Conservation (phyloP, 2,113 vertebrate species). For the Proterorhinus semilunaris region DNA sequence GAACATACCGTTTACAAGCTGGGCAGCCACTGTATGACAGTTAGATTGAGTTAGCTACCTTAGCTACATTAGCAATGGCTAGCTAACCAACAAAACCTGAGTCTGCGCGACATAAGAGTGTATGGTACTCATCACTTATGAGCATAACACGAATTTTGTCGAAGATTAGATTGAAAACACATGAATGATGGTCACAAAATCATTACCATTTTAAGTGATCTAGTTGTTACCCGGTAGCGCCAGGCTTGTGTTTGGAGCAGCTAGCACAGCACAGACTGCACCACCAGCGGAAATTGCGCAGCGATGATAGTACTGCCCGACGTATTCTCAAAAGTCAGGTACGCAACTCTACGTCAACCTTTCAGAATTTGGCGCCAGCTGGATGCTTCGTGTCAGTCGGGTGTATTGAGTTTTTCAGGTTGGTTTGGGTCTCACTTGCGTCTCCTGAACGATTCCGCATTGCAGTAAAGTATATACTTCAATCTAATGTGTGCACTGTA, state of each 20-base stretch:
- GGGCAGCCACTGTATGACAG: neutral
- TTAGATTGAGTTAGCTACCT: constrained; percentile 23
- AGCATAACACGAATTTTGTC: neutral
- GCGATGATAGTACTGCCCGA: neutral
- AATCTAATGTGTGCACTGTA: constrained; percentile 27
- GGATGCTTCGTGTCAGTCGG: neutral
- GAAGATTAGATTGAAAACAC: neutral
- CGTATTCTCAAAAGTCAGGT: constrained; percentile 37
- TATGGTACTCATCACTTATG: neutral
- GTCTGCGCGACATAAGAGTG: neutral
- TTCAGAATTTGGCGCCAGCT: constrained; percentile 69
- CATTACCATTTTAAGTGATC: constrained; percentile 72
- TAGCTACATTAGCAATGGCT: constrained; percentile 44
- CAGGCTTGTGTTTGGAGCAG: constrained; percentile 63
- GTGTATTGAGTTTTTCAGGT: neutral
- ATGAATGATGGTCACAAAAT: constrained; percentile 9
- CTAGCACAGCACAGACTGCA: constrained; percentile 53
- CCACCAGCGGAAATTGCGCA: constrained; percentile 57
- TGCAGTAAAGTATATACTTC: neutral
- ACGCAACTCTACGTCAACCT: constrained; percentile 23
- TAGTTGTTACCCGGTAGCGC: constrained; percentile 67
- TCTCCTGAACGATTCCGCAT: neutral
- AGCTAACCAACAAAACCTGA: constrained; percentile 35
- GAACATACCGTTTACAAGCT: constrained; percentile 17
- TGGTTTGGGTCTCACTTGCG: neutral